phyloP scores from a whole-genome alignment of 2,888 invertebrate species.

The Acleris holmiana region DNA sequence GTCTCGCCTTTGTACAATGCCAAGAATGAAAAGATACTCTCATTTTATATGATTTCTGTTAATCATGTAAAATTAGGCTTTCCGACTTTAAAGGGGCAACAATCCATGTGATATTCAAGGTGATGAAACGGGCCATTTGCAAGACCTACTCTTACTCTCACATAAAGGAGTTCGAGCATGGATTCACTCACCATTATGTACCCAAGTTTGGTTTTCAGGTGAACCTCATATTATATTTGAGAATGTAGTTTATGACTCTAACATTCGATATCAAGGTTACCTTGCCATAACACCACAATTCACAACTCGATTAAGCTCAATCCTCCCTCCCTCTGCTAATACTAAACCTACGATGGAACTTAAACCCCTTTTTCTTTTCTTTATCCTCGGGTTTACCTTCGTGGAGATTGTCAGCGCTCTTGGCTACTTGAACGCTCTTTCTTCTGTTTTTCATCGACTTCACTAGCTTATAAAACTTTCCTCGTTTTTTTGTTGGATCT shows the following conservation, averaged over 20 bases:
- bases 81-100: too few relatives aligned
- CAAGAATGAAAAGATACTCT: too few relatives aligned
- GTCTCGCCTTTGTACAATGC: too few relatives aligned
- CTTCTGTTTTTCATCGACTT: constrained; percentile 79
- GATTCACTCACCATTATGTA: too few relatives aligned
- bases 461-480: constrained; percentile 76
- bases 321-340: constrained; percentile 75
- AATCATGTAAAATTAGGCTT: too few relatives aligned
- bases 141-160: too few relatives aligned
- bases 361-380: constrained; percentile 75
- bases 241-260: background rate
- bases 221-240: too few relatives aligned
- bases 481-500: constrained; percentile 71
- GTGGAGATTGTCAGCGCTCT: constrained; percentile 72
- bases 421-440: constrained; percentile 79
- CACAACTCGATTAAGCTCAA: constrained; percentile 57
- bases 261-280: background rate
- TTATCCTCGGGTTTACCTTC: constrained; percentile 68
- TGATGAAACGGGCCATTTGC: too few relatives aligned
- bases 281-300: constrained; percentile 29
- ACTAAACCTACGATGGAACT: constrained; percentile 77
- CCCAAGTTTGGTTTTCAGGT: too few relatives aligned
- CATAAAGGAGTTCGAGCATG: too few relatives aligned
- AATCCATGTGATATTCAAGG: too few relatives aligned
- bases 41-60: too few relatives aligned